Conservation (phyloP, 2,797 vertebrate species). For the Enteromius viviparus region DNA sequence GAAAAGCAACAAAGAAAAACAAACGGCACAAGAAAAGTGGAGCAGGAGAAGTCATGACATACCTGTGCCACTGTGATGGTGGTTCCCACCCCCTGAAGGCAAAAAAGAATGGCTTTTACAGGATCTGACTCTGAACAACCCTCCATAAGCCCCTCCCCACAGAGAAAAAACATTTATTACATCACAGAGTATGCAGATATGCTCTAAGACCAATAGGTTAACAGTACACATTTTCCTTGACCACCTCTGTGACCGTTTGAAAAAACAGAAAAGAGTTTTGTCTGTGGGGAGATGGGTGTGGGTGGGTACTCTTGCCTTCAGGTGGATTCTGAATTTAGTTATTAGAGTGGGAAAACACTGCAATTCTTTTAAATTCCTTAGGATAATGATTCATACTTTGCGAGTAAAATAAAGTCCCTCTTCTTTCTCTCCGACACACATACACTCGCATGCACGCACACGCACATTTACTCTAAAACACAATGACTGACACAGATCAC, state of each 20-base stretch:
- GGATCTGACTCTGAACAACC: constrained; percentile 83
- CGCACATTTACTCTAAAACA: constrained; percentile 43
- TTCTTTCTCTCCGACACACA: constrained; percentile 33
- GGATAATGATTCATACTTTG: neutral
- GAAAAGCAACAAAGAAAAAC: constrained; percentile 62
- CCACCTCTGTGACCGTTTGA: constrained; percentile 48
- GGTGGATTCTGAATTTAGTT: constrained; percentile 65
- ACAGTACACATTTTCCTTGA: constrained; percentile 38
- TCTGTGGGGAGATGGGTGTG: constrained; percentile 74
- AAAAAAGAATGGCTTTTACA: constrained; percentile 90
- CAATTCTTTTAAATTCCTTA: constrained; percentile 1
- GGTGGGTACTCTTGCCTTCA: constrained; percentile 77
- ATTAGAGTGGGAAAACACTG: constrained; percentile 59
- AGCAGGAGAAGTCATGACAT: constrained; percentile 86
- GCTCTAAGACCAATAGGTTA: constrained; percentile 38
- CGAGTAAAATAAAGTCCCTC: constrained; percentile 22
- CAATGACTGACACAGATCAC: constrained; percentile 48
- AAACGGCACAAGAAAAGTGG: constrained; percentile 66
- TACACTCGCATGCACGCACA: constrained; percentile 17
- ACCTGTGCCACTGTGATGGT: constrained; percentile 89
- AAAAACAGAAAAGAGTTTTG: constrained; percentile 61
- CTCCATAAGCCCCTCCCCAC: constrained; percentile 80
- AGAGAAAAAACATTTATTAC: constrained; percentile 71
- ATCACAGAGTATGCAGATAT: constrained; percentile 65
- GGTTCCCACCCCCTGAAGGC: constrained; percentile 89